Evolutionary conservation across 1,140 invertebrate genomes (phyloP).

Genomic region (Idris sp.): DNA sequence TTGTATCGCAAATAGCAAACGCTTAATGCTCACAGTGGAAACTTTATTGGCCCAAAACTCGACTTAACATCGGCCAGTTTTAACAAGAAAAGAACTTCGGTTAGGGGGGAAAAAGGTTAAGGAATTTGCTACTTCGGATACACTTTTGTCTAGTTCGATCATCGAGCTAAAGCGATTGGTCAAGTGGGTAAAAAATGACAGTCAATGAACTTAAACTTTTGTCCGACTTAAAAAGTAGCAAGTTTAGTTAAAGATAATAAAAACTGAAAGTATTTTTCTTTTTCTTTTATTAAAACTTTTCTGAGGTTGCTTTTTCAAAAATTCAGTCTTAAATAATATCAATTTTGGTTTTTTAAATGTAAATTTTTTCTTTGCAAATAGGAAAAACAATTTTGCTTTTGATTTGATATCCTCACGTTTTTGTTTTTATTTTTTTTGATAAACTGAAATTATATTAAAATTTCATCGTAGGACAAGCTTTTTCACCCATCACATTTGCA

Average conservation of each 20-base stretch:
- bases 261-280: not conserved
- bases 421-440: no score
- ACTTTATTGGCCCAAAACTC: conserved; percentile 50
- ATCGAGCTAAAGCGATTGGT: conserved; percentile 20
- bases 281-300: no score
- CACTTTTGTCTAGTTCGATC: conserved; percentile 20
- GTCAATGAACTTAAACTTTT: conserved; percentile 19
- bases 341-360: no score
- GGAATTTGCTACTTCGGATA: conserved; percentile 26
- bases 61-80: conserved; percentile 32
- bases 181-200: conserved; percentile 7
- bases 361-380: no score
- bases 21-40: conserved; percentile 31
- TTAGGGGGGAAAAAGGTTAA: conserved; percentile 32
- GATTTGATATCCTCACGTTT: no score
- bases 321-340: no score
- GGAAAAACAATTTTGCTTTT: no score
- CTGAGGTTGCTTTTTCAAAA: no score
- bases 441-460: no score
- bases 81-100: conserved; percentile 39
- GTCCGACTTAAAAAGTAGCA: not conserved
- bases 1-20: conserved; percentile 26
- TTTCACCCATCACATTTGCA: no score
- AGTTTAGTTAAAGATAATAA: not conserved
- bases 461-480: no score